Evolutionary conservation across 2,797 vertebrate genomes (phyloP).

Genomic region (Salarias fasciatus): DNA sequence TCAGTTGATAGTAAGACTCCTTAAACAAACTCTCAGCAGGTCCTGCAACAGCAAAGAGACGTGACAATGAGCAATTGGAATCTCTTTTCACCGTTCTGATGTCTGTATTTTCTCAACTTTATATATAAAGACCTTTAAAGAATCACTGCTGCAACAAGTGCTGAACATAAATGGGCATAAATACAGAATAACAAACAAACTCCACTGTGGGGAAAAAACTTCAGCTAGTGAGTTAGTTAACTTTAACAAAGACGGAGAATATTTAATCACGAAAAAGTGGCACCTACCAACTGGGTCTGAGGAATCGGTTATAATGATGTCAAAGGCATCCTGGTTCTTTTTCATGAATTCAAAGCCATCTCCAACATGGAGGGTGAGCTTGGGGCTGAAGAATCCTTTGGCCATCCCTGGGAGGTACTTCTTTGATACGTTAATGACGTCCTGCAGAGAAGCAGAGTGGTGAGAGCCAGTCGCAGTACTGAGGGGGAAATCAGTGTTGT

Average conservation of each 20-base stretch:
- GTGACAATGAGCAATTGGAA: background rate
- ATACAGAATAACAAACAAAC: no score
- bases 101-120: no score
- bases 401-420: conserved; percentile 97
- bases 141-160: no score
- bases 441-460: conserved; percentile 74
- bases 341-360: conserved; percentile 99
- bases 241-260: background rate
- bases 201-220: no score
- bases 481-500: background rate
- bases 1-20: conserved; percentile 96
- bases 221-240: no score
- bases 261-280: background rate
- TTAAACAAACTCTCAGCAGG: conserved; percentile 98
- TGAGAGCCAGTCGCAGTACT: no score
- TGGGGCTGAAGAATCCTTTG: conserved; percentile 93
- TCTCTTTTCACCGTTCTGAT: no score
- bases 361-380: conserved; percentile 92
- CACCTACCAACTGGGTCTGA: conserved; percentile 96
- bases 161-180: no score
- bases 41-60: conserved; percentile 72
- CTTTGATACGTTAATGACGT: conserved; percentile 96
- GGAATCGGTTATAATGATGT: conserved; percentile 97
- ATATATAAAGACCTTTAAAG: no score
- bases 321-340: conserved; percentile 96